Evolutionary conservation across 2,113 vertebrate genomes (phyloP).

Genomic region (Telmatochromis sp.): DNA sequence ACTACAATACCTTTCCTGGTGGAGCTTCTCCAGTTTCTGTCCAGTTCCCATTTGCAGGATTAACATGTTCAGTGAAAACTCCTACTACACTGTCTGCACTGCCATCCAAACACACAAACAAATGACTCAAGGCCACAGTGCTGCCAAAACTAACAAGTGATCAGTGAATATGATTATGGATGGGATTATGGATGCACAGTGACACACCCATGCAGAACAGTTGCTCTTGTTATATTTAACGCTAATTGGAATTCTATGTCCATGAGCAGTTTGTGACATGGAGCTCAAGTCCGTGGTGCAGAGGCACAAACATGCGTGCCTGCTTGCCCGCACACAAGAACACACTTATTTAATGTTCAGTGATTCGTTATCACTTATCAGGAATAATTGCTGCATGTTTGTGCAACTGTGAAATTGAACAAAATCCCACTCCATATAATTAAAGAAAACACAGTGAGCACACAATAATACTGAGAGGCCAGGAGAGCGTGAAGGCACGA

Average conservation of each 20-base stretch:
- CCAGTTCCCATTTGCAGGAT: slow-evolving; percentile 32
- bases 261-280: slow-evolving; percentile 6
- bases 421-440: slow-evolving; percentile 61
- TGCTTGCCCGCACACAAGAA: slow-evolving; percentile 22
- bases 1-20: slow-evolving; percentile 30
- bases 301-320: neutral
- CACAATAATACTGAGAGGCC: slow-evolving; percentile 35
- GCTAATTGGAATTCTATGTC: slow-evolving; percentile 13
- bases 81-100: slow-evolving; percentile 23
- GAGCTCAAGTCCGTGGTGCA: neutral
- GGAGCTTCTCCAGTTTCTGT: slow-evolving; percentile 46
- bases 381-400: slow-evolving; percentile 65
- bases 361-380: slow-evolving; percentile 63
- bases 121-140: neutral
- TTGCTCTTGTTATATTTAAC: neutral
- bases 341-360: slow-evolving; percentile 43
- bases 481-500: slow-evolving; percentile 24
- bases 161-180: neutral
- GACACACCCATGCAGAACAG: neutral
- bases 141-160: neutral
- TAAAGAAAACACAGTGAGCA: slow-evolving; percentile 50
- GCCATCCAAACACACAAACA: neutral
- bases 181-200: neutral
- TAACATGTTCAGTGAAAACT: neutral
- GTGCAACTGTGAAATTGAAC: slow-evolving; percentile 70